Conservation (phyloP, 2,113 vertebrate species). For the Aphelocoma coerulescens region DNA sequence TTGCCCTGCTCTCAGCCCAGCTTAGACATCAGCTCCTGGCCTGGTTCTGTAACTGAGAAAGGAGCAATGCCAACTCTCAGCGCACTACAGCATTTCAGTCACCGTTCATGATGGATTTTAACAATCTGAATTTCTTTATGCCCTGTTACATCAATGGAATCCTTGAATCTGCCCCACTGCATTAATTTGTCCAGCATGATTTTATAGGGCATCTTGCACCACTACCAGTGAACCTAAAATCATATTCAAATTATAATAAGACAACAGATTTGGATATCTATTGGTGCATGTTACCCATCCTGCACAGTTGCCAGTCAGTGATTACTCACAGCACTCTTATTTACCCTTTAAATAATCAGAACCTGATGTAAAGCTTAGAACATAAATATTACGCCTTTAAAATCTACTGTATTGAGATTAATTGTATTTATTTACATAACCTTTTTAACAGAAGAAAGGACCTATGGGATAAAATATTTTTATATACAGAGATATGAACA, state of each 20-base stretch:
- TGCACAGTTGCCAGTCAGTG: not conserved
- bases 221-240: not conserved
- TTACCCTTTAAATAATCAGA: not conserved
- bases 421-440: slow-evolving; percentile 33
- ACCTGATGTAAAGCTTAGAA: not conserved
- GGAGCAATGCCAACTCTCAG: not conserved
- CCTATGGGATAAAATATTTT: not conserved
- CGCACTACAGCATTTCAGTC: not conserved
- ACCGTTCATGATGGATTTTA: not conserved
- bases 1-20: not conserved
- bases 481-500: not conserved
- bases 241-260: not conserved
- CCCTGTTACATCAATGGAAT: not conserved
- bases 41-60: not conserved
- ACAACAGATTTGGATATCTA: not conserved
- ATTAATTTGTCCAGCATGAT: not conserved
- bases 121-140: not conserved
- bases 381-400: not conserved
- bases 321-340: not conserved
- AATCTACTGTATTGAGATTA: not conserved
- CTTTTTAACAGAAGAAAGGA: slow-evolving; percentile 15
- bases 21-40: not conserved
- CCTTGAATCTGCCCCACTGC: not conserved
- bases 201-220: not conserved
- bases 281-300: not conserved